Conservation (phyloP, 2,888 invertebrate species). For the Tipula helvola region DNA sequence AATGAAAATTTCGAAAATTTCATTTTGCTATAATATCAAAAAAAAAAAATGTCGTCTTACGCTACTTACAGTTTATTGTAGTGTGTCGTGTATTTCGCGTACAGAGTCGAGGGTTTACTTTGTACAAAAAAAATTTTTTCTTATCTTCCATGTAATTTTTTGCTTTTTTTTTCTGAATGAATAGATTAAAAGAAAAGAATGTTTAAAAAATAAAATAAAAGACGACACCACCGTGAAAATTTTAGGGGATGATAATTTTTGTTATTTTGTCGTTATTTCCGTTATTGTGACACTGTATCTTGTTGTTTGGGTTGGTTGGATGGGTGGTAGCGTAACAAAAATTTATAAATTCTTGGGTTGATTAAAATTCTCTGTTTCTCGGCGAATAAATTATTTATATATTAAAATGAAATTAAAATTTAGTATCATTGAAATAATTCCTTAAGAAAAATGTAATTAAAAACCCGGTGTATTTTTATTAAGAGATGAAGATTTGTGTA, state of each 20-base stretch:
- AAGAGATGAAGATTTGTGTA: neutral
- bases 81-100: neutral
- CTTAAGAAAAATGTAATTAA: conserved; percentile 5
- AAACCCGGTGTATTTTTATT: neutral
- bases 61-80: neutral
- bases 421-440: neutral
- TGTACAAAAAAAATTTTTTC: neutral
- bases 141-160: neutral
- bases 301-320: no score
- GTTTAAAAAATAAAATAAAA: neutral
- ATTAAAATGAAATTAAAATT: conserved; percentile 9
- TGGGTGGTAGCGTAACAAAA: neutral
- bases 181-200: conserved; percentile 6
- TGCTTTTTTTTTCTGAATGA: neutral
- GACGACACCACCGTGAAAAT: conserved; percentile 5
- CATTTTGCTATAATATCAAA: neutral
- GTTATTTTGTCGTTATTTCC: conserved; percentile 4
- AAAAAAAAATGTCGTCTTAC: neutral
- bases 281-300: neutral
- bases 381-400: conserved; percentile 8
- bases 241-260: neutral
- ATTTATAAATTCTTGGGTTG: conserved; percentile 5
- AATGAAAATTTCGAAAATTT: neutral
- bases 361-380: neutral
- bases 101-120: neutral